Evolutionary conservation across 2,113 vertebrate species (phyloP).

Genomic region (Gasterosteus aculeatus): DNA sequence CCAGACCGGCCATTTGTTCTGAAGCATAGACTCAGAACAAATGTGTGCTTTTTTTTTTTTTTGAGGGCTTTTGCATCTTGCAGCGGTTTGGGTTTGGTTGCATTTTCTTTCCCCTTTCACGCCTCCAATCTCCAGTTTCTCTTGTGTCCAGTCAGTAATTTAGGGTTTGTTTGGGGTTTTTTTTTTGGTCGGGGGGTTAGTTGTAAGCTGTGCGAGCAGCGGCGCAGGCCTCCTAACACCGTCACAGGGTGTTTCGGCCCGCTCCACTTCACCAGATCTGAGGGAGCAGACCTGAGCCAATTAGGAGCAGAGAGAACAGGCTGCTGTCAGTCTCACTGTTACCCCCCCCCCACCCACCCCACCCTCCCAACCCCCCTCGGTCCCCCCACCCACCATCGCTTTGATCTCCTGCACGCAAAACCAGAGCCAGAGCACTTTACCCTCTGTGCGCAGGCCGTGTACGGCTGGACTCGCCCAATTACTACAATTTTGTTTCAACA

Average conservation of each 20-base stretch:
- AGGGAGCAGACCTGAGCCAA: constrained; percentile 74
- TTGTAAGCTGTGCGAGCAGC: constrained; percentile 41
- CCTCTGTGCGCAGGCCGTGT: constrained; percentile 55
- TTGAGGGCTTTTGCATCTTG: constrained; percentile 45
- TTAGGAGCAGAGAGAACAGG: constrained; percentile 68
- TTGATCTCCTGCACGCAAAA: constrained; percentile 76
- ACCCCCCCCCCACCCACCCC: constrained; percentile 32
- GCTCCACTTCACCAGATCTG: constrained; percentile 79
- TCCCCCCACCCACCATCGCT: constrained; percentile 34
- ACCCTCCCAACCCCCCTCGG: neutral
- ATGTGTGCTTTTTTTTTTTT: constrained; percentile 46
- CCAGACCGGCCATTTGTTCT: constrained; percentile 70
- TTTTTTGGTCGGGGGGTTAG: constrained; percentile 39
- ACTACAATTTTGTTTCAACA: constrained; percentile 74
- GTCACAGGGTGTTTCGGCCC: constrained; percentile 70
- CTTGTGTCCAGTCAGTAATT: constrained; percentile 49
- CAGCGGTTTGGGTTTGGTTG: constrained; percentile 60
- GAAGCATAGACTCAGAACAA: constrained; percentile 46
- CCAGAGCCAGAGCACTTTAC: constrained; percentile 67
- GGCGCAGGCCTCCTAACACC: constrained; percentile 68
- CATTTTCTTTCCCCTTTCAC: constrained; percentile 29
- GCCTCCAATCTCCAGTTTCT: constrained; percentile 46
- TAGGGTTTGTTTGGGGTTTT: constrained; percentile 56
- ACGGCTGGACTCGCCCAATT: constrained; percentile 68
- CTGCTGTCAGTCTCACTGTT: constrained; percentile 66